A percentile compares a stretch with the other conserved stretches of the same genome.
Evolutionary conservation across 2,113 vertebrate species (phyloP).

Genomic region (Acinonyx jubatus): DNA sequence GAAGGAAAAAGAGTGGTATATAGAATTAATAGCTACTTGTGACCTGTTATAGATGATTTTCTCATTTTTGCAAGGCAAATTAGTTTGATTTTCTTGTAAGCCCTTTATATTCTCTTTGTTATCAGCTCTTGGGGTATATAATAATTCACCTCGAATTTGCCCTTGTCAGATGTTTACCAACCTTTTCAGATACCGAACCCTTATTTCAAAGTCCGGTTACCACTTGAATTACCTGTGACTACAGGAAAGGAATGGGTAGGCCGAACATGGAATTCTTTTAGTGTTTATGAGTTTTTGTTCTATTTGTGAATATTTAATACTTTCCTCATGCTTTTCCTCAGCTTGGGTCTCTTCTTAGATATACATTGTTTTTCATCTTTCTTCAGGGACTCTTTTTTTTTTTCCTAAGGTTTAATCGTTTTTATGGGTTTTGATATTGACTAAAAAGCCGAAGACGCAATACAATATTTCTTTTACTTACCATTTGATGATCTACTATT

Average conservation of each 20-base stretch:
- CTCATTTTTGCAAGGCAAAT: background rate
- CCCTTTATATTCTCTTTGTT: background rate
- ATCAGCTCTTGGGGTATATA: background rate
- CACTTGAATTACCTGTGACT: background rate
- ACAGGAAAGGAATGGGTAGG: accelerated
- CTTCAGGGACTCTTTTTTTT: slow-evolving; percentile 58
- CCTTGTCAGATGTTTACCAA: background rate
- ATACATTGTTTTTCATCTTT: slow-evolving; percentile 58
- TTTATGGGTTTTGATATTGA: slow-evolving; percentile 68
- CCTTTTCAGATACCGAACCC: background rate
- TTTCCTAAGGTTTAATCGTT: slow-evolving; percentile 65
- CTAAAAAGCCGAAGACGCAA: slow-evolving; percentile 48
- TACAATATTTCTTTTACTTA: slow-evolving; percentile 63
- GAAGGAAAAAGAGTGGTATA: background rate
- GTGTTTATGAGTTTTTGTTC: background rate
- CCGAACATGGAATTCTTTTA: background rate
- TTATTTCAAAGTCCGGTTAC: background rate
- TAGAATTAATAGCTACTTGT: background rate
- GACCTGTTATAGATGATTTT: background rate
- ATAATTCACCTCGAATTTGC: background rate
- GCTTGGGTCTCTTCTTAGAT: background rate
- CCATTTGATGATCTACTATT: slow-evolving; percentile 54
- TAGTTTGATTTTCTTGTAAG: background rate
- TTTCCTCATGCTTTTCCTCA: background rate
- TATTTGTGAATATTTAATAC: slow-evolving; percentile 34